phyloP scores from a whole-genome alignment of 1,140 invertebrate species.

The Laupala kohalensis region DNA sequence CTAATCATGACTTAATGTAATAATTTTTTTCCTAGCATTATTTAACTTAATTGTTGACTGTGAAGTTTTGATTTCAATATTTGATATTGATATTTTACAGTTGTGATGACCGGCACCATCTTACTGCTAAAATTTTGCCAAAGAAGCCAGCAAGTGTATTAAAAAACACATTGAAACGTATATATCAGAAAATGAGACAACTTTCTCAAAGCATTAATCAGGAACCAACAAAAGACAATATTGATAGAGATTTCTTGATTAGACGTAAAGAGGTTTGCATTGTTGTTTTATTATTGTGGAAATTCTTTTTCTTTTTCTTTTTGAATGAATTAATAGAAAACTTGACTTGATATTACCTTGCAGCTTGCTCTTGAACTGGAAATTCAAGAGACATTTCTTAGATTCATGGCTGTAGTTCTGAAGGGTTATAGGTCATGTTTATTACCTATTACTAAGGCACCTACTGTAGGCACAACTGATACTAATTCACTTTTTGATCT shows the following conservation, averaged over 20 bases:
- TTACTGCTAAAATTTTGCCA: conserved; percentile 74
- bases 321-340: background rate
- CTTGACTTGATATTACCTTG: conserved; percentile 20
- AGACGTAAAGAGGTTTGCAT: conserved; percentile 49
- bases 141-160: conserved; percentile 74
- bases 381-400: conserved; percentile 94
- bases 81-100: conserved; percentile 29
- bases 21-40: conserved; percentile 15
- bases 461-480: conserved; percentile 86
- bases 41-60: too few relatives aligned
- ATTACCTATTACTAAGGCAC: conserved; percentile 87
- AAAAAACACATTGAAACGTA: conserved; percentile 51
- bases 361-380: conserved; percentile 72
- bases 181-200: conserved; percentile 23
- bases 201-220: background rate
- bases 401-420: conserved; percentile 88
- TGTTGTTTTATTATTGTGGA: background rate
- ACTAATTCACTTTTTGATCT: conserved; percentile 90
- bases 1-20: background rate
- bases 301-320: background rate
- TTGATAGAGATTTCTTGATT: conserved; percentile 58
- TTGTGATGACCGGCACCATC: conserved; percentile 74
- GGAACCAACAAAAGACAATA: conserved; percentile 27
- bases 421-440: conserved; percentile 84
- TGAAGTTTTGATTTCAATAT: too few relatives aligned